Conservation (phyloP, 2,888 invertebrate genomes). For the Pycnomerus fuliginosus region DNA sequence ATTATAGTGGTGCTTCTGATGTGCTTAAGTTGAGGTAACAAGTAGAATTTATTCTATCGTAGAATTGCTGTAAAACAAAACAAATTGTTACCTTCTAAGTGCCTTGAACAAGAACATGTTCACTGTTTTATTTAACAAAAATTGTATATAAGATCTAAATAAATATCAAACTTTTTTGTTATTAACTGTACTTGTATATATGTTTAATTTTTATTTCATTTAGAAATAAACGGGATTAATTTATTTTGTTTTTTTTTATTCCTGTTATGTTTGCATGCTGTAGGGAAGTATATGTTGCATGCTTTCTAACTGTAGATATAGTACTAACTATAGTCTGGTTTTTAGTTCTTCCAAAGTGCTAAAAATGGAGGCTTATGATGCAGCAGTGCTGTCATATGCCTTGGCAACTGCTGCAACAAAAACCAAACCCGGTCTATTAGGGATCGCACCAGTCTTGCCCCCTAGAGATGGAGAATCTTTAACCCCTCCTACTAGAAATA, state of each 20-base stretch:
- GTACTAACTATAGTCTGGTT: too few species aligned
- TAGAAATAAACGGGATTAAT: slow-evolving; percentile 51
- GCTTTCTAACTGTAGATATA: too few species aligned
- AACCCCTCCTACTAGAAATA: slow-evolving; percentile 44
- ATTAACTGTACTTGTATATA: slow-evolving; percentile 47
- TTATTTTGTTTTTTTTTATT: slow-evolving; percentile 46
- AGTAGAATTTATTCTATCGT: too few species aligned
- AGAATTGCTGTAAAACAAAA: too few species aligned
- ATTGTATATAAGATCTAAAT: slow-evolving; percentile 34
- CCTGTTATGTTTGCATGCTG: slow-evolving; percentile 19
- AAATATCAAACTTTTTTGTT: slow-evolving; percentile 33
- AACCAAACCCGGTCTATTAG: slow-evolving; percentile 45
- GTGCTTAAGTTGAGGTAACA: too few species aligned
- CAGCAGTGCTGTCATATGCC: slow-evolving; percentile 52
- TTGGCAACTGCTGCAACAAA: slow-evolving; percentile 49
- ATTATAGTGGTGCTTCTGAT: too few species aligned
- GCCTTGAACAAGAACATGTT: too few species aligned
- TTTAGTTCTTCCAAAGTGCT: slow-evolving; percentile 60
- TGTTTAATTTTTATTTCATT: slow-evolving; percentile 48
- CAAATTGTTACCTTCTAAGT: too few species aligned
- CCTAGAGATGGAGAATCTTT: slow-evolving; percentile 39
- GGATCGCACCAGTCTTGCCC: slow-evolving; percentile 40
- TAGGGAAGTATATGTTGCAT: slow-evolving; percentile 13
- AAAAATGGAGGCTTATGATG: slow-evolving; percentile 60
- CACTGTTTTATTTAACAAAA: too few species aligned